Evolutionary conservation across 2,888 invertebrate genomes (phyloP).

Genomic region (Keiferia lycopersicella): DNA sequence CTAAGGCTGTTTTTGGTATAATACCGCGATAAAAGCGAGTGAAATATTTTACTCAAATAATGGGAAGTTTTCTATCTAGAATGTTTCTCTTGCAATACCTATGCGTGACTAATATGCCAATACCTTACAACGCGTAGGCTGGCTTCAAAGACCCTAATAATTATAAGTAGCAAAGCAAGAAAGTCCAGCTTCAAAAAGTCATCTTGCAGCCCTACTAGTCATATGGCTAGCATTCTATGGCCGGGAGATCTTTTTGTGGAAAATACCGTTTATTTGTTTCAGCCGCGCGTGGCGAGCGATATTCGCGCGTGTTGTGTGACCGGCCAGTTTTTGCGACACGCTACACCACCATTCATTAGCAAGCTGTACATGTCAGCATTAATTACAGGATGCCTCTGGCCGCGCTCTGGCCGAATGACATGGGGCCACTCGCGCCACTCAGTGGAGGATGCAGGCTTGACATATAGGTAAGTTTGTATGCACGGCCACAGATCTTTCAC

Average conservation of each 20-base stretch:
- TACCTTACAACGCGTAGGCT: no score
- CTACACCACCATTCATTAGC: slow-evolving; percentile 74
- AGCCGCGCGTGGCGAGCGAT: slow-evolving; percentile 31
- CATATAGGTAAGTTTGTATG: neutral
- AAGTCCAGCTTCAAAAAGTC: no score
- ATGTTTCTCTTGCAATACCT: no score
- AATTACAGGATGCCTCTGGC: slow-evolving; percentile 68
- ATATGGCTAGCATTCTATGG: neutral
- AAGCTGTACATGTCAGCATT: slow-evolving; percentile 67
- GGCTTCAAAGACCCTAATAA: no score
- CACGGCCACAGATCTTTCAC: neutral
- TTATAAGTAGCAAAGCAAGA: no score
- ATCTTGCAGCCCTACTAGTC: no score
- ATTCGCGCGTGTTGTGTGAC: slow-evolving; percentile 61
- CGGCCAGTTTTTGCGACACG: slow-evolving; percentile 69
- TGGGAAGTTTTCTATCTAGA: no score
- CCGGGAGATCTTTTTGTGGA: slow-evolving; percentile 34
- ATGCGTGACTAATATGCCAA: no score
- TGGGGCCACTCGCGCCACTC: slow-evolving; percentile 26
- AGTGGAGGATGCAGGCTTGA: slow-evolving; percentile 4
- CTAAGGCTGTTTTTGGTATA: no score
- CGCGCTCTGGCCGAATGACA: slow-evolving; percentile 47
- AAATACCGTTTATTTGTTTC: slow-evolving; percentile 22
- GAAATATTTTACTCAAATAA: no score
- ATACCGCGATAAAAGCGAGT: no score